Base-by-base conservation (phyloP, 2,113 vertebrate genomes). In the Centrocercus urophasianus region DNA sequence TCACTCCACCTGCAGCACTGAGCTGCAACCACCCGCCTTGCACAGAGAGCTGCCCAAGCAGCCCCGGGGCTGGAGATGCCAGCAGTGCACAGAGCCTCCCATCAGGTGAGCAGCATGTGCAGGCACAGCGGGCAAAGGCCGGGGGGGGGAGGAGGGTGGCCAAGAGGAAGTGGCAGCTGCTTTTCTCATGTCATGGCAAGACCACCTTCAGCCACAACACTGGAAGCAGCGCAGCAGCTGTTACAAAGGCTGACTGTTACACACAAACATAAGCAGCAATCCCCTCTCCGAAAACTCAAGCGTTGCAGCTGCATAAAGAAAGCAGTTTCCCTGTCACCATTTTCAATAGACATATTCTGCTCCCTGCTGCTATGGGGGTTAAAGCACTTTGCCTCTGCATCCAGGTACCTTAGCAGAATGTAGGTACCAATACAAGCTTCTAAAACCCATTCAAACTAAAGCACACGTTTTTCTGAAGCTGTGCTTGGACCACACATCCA, bases 91-190 rank as follows among this genome's bases (percentile, higher is more conserved):
- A 8, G 25, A 25, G 50, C 50, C 50, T 12, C 50, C 86, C 20
- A 3, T 2, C 18, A 12, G 11, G 1, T 25, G 21, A 69, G 42
- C 13, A 1, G 70, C n/a, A 1, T 5, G 0, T 1, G 5, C 14
- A 6, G 3, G 3, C 0, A 0, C 22, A 6, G 30, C 19, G 52
- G 22, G 22, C 15, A 65, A 8, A 38, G 40, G 32, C 45, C 4
- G 6, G 21, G 2, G 20, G 20, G 18, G 43, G 34, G 24, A 16
- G 2, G 24, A 13, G 1, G 45, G 13, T 30, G 42, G 21, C 20
- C 13, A 17, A 64, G 42, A 48, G 21, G 7, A 24, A 50, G 40
- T 47, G 28, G 22, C 8, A 3, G 45, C 45, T 45, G 32, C 36
- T 67, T 47, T 24, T 40, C 56, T 54, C 13, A 7, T 28, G 52